Conservation (phyloP, 2,797 vertebrate genomes). For the Fistularia tabacaria region DNA sequence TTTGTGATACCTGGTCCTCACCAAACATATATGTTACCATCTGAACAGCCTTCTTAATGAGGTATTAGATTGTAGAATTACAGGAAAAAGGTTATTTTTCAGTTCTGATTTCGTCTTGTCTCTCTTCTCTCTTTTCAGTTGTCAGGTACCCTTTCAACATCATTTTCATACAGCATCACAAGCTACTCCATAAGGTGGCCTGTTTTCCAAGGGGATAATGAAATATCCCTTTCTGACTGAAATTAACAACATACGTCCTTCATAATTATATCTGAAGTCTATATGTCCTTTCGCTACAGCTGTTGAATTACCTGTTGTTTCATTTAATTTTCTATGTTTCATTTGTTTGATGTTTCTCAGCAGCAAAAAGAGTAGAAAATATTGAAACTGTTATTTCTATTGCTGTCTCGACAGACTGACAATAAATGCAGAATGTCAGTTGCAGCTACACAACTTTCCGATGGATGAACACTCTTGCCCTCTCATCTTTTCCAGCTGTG, state of each 20-base stretch:
- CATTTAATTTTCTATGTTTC: no score
- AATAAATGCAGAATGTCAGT: slow-evolving; percentile 93
- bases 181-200: no score
- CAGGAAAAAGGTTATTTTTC: slow-evolving; percentile 2
- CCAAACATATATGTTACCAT: slow-evolving; percentile 9
- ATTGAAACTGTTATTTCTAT: not conserved
- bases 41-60: slow-evolving; percentile 31
- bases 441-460: slow-evolving; percentile 95
- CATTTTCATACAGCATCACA: no score
- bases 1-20: slow-evolving; percentile 42
- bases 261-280: no score
- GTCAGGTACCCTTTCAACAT: no score
- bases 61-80: slow-evolving; percentile 26
- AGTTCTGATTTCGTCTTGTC: no score
- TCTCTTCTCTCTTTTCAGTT: no score
- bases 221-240: no score
- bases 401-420: slow-evolving; percentile 80
- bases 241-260: no score
- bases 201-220: no score
- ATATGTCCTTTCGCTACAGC: no score
- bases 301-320: no score
- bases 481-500: slow-evolving; percentile 96
- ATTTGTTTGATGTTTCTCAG: not conserved
- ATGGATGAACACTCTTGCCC: slow-evolving; percentile 97
- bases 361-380: not conserved